These are phyloP conservation scores for Colletes gigas DNA, from an alignment of 1,140 invertebrate species.

Conservation along the genomic window DNA sequence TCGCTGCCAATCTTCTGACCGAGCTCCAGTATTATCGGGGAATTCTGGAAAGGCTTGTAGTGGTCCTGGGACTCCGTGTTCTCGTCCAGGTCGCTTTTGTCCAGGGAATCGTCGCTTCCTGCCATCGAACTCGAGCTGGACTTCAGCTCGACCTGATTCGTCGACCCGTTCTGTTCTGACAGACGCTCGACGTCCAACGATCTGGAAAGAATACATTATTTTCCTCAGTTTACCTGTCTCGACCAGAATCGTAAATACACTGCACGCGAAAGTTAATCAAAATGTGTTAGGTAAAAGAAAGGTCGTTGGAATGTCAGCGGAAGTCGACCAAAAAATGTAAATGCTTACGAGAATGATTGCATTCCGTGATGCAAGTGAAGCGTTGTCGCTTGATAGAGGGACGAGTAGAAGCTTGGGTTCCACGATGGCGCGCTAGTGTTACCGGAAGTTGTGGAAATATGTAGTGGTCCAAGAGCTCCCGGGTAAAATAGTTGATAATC, in stretches of 20 bases:
- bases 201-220: slow-evolving; percentile 51
- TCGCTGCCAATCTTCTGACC: slow-evolving; percentile 76
- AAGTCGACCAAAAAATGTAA: too few relatives aligned
- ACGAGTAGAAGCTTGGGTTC: slow-evolving; percentile 78
- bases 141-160: slow-evolving; percentile 74
- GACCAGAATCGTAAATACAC: too few relatives aligned
- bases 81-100: slow-evolving; percentile 83
- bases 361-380: slow-evolving; percentile 76
- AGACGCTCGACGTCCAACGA: slow-evolving; percentile 82
- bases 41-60: slow-evolving; percentile 73
- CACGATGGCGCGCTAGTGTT: slow-evolving; percentile 72
- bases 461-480: slow-evolving; percentile 74
- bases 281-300: too few relatives aligned
- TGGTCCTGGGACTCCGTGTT: slow-evolving; percentile 77
- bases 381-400: slow-evolving; percentile 77
- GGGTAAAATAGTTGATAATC: slow-evolving; percentile 80
- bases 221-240: too few relatives aligned
- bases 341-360: slow-evolving; percentile 72
- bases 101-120: slow-evolving; percentile 84
- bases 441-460: slow-evolving; percentile 73
- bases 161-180: slow-evolving; percentile 76
- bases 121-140: slow-evolving; percentile 81
- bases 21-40: slow-evolving; percentile 73
- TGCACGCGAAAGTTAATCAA: too few relatives aligned
- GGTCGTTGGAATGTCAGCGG: too few relatives aligned